These are phyloP conservation scores for Theonella swinhoei DNA, from an alignment of 37 sponge, comb jelly and placozoan species.

Conservation along the genomic window DNA sequence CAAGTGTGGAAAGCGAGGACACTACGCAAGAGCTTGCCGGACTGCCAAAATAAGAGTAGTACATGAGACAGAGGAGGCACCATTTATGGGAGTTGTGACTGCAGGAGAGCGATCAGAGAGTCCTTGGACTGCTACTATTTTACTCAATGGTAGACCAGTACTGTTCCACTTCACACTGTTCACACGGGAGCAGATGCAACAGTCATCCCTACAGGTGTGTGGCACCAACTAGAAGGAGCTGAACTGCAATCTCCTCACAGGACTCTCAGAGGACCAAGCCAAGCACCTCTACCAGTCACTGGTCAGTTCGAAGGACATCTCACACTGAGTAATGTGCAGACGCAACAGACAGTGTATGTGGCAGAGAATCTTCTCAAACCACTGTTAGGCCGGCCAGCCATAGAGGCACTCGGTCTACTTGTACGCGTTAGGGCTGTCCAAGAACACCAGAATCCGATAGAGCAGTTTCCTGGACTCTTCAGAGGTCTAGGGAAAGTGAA, in stretches of 20 bases:
- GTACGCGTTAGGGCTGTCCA: background rate
- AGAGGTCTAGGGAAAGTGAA: too few species aligned
- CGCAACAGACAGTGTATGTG: constrained; percentile 7
- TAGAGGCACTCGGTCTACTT: constrained; percentile 22
- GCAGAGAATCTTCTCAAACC: background rate
- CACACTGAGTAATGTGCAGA: background rate
- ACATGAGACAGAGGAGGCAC: background rate
- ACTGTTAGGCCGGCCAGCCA: constrained; percentile 22
- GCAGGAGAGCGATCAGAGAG: background rate
- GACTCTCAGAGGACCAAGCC: constrained; percentile 15
- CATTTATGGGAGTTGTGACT: background rate
- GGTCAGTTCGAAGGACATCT: background rate
- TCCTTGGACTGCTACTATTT: background rate
- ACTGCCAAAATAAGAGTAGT: constrained; percentile 1
- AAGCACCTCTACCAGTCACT: background rate
- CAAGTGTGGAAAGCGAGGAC: constrained; percentile 15
- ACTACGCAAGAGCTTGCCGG: background rate
- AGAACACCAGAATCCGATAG: too few species aligned
- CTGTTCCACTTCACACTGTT: constrained; percentile 2
- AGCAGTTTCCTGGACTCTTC: too few species aligned
- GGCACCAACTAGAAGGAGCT: background rate
- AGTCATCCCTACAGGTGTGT: background rate
- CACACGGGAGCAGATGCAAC: constrained; percentile 21
- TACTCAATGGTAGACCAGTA: constrained; percentile 9
- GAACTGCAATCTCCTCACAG: background rate